Conservation (phyloP, 2,888 invertebrate species). For the Habrosyne pyritoides region DNA sequence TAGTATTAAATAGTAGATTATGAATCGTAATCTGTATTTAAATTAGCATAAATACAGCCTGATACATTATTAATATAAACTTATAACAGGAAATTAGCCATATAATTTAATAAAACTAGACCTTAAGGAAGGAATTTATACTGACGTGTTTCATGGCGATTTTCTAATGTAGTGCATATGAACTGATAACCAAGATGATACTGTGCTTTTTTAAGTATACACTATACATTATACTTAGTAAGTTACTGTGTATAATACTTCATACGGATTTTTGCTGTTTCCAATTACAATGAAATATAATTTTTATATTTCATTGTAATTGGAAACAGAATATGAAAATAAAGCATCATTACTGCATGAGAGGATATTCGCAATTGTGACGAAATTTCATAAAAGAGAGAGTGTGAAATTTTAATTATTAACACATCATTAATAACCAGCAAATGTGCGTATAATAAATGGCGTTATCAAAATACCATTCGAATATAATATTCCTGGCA, state of each 20-base stretch:
- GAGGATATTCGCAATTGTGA: too few species aligned
- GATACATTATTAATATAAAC: constrained; percentile 23
- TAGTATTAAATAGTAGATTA: constrained; percentile 25
- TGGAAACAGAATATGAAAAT: too few species aligned
- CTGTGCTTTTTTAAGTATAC: too few species aligned
- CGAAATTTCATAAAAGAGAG: too few species aligned
- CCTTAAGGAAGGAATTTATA: not conserved
- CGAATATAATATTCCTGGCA: constrained; percentile 2
- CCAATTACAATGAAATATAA: too few species aligned
- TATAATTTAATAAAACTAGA: constrained; percentile 6
- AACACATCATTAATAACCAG: not conserved
- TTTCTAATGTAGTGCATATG: not conserved
- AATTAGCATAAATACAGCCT: constrained; percentile 36
- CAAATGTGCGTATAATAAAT: constrained; percentile 5
- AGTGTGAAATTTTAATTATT: too few species aligned
- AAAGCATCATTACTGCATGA: too few species aligned
- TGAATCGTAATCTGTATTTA: constrained; percentile 24
- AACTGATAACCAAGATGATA: too few species aligned
- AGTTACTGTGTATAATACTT: too few species aligned
- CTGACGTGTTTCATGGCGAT: not conserved
- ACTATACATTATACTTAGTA: too few species aligned
- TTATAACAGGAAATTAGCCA: constrained; percentile 14
- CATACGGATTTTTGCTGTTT: too few species aligned
- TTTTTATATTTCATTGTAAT: too few species aligned
- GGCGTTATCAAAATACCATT: constrained; percentile 6